A percentile compares a stretch with the other conserved stretches of the same genome.
These are phyloP conservation scores for Caerostris extrusa DNA, from an alignment of 1,140 invertebrate species.

Conservation along the genomic window DNA sequence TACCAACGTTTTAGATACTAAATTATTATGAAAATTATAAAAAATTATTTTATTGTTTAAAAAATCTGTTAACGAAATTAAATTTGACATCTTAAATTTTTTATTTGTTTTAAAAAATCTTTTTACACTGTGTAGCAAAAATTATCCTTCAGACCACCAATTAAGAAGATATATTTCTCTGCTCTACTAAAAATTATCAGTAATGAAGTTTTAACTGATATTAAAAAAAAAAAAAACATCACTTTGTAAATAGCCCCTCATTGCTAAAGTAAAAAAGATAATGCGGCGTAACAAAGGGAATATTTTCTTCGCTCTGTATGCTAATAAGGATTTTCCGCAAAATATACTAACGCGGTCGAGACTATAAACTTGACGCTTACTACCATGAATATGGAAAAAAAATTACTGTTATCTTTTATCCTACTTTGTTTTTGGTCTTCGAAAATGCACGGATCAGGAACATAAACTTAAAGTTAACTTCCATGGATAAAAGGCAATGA, in stretches of 20 bases:
- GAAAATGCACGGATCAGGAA: not conserved
- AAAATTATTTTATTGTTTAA: too few species aligned
- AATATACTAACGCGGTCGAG: slow-evolving; percentile 39
- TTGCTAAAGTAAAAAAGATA: not conserved
- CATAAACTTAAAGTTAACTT: not conserved
- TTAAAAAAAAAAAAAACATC: not conserved
- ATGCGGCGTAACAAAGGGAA: not conserved
- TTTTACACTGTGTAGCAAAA: not conserved
- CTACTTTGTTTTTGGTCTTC: not conserved
- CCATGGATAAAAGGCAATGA: not conserved
- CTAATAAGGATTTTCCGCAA: slow-evolving; percentile 59
- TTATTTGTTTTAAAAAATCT: too few species aligned
- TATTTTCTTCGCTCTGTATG: slow-evolving; percentile 45
- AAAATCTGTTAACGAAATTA: too few species aligned
- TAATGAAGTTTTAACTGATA: not conserved
- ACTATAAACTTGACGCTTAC: slow-evolving; percentile 35
- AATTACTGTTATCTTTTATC: not conserved
- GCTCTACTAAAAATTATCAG: not conserved
- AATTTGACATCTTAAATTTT: too few species aligned
- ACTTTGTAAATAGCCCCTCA: not conserved
- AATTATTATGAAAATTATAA: too few species aligned
- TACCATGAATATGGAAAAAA: not conserved
- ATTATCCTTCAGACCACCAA: not conserved
- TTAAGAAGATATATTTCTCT: not conserved
- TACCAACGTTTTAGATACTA: too few species aligned